Conservation (phyloP, 2,113 vertebrate species). For the Rhagologus leucostigma region DNA sequence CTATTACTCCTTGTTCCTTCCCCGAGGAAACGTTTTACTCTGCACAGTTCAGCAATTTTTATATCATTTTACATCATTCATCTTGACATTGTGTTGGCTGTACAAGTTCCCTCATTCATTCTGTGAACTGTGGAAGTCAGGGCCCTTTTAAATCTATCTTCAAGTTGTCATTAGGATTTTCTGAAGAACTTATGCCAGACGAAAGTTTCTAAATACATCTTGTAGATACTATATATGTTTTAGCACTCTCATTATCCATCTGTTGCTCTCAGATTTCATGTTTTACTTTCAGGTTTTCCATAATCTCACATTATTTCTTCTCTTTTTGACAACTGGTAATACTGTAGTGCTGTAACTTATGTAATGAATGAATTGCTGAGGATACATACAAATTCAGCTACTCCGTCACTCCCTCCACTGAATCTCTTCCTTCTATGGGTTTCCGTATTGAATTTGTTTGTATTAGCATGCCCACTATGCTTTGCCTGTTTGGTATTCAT, state of each 20-base stretch:
- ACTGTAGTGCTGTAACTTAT: not conserved
- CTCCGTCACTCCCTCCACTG: not conserved
- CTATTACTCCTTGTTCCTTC: not conserved
- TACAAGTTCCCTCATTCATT: not conserved
- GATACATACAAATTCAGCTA: not conserved
- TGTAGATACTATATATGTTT: not conserved
- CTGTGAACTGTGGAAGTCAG: not conserved
- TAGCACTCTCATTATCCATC: not conserved
- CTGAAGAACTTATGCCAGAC: not conserved
- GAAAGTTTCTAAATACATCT: not conserved
- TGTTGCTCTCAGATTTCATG: not conserved
- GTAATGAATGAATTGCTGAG: not conserved
- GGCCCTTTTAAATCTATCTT: not conserved
- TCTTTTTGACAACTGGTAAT: not conserved
- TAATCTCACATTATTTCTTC: conserved; percentile 12
- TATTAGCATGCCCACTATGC: not conserved
- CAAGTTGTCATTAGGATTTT: conserved; percentile 11
- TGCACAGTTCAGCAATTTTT: conserved; percentile 21
- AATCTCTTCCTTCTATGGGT: not conserved
- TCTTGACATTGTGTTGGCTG: not conserved
- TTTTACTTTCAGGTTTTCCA: not conserved
- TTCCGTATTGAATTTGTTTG: not conserved
- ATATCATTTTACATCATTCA: conserved; percentile 5
- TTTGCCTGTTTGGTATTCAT: not conserved
- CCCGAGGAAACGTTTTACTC: not conserved